phyloP scores from a whole-genome alignment of 1,140 invertebrate species.

The Ceratoteleas bidentatus region DNA sequence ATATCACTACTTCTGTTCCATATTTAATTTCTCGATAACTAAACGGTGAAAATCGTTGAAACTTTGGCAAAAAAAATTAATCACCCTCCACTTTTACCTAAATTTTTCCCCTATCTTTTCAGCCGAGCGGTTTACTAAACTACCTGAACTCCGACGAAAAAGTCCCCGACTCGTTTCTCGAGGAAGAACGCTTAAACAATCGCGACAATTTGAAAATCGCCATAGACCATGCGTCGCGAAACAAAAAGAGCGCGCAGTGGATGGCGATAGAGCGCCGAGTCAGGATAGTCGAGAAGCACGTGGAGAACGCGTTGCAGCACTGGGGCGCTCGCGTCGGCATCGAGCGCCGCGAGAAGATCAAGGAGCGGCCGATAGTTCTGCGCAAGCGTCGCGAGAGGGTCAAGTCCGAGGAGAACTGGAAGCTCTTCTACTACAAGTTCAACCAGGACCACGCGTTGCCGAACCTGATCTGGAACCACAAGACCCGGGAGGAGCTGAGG shows the following conservation, averaged over 20 bases:
- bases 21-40: too few species aligned
- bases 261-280: constrained; percentile 87
- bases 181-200: constrained; percentile 89
- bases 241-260: constrained; percentile 86
- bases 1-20: too few species aligned
- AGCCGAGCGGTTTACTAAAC: constrained; percentile 93
- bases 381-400: constrained; percentile 94
- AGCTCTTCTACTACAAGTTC: constrained; percentile 97
- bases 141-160: constrained; percentile 94
- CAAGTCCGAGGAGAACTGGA: constrained; percentile 96
- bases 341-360: constrained; percentile 85
- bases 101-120: constrained; percentile 57
- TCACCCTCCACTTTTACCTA: neutral
- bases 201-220: constrained; percentile 98
- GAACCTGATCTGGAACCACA: constrained; percentile 99
- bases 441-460: constrained; percentile 96
- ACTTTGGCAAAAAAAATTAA: too few species aligned
- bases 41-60: neutral
- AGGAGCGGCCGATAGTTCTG: constrained; percentile 91
- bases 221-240: constrained; percentile 88
- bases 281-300: constrained; percentile 89
- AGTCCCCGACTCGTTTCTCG: constrained; percentile 88
- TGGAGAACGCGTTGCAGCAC: constrained; percentile 91
- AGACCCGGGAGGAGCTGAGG: constrained; percentile 97
- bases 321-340: constrained; percentile 91